phyloP scores from a whole-genome alignment of 2,797 vertebrate genomes.

The Atherinosoma microstoma region DNA sequence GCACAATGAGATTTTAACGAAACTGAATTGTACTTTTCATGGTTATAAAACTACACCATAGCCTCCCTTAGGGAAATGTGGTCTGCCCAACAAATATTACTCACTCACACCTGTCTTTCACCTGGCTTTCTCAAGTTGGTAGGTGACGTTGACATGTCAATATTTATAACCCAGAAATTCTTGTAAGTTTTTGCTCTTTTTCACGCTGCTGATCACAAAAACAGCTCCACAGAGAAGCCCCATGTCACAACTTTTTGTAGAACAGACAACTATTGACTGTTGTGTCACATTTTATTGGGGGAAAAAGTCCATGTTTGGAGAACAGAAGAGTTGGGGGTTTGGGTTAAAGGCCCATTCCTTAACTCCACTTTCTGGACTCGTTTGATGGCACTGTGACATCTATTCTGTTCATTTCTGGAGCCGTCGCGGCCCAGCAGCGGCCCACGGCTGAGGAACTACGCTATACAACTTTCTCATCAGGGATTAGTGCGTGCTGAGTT shows the following conservation, averaged over 20 bases:
- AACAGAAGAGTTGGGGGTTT: too few relatives aligned
- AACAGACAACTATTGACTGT: too few relatives aligned
- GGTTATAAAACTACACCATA: constrained; percentile 18
- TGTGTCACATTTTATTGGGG: too few relatives aligned
- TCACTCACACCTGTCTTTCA: neutral
- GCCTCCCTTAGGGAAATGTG: constrained; percentile 3
- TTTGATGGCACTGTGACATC: too few relatives aligned
- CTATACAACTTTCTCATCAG: too few relatives aligned
- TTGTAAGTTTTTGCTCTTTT: neutral
- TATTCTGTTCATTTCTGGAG: too few relatives aligned
- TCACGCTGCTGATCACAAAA: neutral
- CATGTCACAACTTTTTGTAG: neutral
- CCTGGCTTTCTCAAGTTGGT: neutral
- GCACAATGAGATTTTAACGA: constrained; percentile 1
- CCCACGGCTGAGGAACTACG: too few relatives aligned
- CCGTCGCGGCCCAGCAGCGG: too few relatives aligned
- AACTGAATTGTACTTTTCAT: neutral
- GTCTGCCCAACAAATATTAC: neutral
- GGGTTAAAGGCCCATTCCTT: too few relatives aligned
- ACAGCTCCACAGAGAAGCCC: neutral
- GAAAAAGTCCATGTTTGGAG: too few relatives aligned
- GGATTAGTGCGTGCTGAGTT: too few relatives aligned
- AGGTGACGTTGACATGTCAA: neutral
- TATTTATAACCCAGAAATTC: neutral
- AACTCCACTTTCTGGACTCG: too few relatives aligned